Evolutionary conservation across 2,113 vertebrate genomes (phyloP).

Genomic region (Dendrocopos noguchii): DNA sequence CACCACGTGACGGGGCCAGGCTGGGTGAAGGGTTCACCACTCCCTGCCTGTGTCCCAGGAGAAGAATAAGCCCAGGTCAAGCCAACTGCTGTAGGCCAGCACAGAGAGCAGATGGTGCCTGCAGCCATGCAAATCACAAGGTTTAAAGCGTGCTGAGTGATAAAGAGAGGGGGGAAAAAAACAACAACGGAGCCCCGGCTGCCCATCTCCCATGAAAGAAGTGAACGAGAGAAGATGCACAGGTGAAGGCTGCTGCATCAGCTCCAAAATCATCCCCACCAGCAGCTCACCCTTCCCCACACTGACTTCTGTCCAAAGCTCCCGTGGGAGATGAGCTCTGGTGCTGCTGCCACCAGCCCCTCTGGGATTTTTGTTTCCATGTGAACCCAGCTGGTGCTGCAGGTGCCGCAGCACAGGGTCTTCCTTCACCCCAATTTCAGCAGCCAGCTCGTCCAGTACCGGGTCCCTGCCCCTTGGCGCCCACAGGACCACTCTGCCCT

Average conservation of each 20-base stretch:
- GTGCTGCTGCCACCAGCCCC: not conserved
- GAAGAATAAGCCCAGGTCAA: constrained; percentile 36
- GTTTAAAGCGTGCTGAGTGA: not conserved
- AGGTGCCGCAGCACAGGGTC: rapidly evolving
- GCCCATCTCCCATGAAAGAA: not conserved
- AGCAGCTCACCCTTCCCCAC: not conserved
- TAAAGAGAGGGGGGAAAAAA: not conserved
- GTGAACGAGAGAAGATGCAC: not conserved
- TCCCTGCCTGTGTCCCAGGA: not conserved
- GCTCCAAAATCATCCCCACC: not conserved
- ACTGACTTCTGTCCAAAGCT: not conserved
- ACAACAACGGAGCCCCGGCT: not conserved
- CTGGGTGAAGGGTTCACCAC: not conserved
- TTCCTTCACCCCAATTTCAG: not conserved
- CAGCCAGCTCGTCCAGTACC: not conserved
- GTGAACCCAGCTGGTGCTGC: not conserved
- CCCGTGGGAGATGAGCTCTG: not conserved
- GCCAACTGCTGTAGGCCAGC: constrained; percentile 23
- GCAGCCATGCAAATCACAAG: constrained; percentile 40
- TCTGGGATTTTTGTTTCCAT: not conserved
- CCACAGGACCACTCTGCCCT: not conserved
- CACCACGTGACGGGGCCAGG: not conserved
- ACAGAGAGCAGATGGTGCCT: constrained; percentile 29
- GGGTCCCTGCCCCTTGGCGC: not conserved
- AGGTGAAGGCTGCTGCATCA: rapidly evolving